These are phyloP conservation scores for Phortica okadai DNA, from an alignment of 2,888 invertebrate genomes.

Conservation along the genomic window DNA sequence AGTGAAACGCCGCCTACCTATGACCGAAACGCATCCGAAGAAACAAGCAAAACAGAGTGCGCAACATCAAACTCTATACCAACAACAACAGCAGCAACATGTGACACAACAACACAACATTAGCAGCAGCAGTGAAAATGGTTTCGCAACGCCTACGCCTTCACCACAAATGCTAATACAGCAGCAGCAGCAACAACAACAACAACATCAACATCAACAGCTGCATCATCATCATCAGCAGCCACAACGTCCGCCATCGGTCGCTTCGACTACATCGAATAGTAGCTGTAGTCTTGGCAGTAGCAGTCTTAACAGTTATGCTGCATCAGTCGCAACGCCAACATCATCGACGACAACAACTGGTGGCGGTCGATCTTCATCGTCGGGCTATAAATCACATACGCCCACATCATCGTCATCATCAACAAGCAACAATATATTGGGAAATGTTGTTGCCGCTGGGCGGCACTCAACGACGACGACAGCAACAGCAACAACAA, in stretches of 20 bases:
- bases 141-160: constrained; percentile 60
- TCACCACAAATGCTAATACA: constrained; percentile 48
- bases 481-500: constrained; percentile 46
- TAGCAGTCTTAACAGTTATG: constrained; percentile 46
- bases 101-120: constrained; percentile 13
- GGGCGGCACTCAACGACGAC: constrained; percentile 17
- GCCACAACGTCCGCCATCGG: constrained; percentile 31
- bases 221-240: constrained; percentile 46
- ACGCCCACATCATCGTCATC: constrained; percentile 46
- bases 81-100: constrained; percentile 32
- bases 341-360: constrained; percentile 15
- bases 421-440: background rate
- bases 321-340: constrained; percentile 35
- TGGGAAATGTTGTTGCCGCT: background rate
- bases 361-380: constrained; percentile 55
- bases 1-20: constrained; percentile 89
- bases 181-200: constrained; percentile 47
- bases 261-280: constrained; percentile 33
- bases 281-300: constrained; percentile 37
- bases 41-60: constrained; percentile 77
- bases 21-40: constrained; percentile 78
- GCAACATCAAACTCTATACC: constrained; percentile 62
- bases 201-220: constrained; percentile 43
- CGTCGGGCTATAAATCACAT: constrained; percentile 24
- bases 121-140: background rate